Percentiles rank a stretch among this genome's conserved stretches.
Evolutionary conservation across 2,113 vertebrate genomes (phyloP).

Genomic region (Pimephales promelas): DNA sequence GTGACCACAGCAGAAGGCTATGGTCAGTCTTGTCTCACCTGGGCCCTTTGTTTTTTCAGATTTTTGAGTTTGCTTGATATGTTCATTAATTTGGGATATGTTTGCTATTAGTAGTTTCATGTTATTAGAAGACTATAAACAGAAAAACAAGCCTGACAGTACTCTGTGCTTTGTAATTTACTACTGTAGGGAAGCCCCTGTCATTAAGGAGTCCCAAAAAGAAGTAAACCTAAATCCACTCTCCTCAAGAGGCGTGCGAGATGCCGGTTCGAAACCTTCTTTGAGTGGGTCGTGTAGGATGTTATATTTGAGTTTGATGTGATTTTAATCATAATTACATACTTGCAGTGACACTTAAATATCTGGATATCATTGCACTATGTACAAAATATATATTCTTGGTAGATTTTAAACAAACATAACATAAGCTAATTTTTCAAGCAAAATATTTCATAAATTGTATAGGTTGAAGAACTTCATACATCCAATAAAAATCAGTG

Average conservation of each 20-base stretch:
- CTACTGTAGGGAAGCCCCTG: constrained; percentile 10
- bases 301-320: neutral
- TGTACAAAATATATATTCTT: neutral
- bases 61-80: neutral
- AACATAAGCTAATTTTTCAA: neutral
- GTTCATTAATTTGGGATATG: neutral
- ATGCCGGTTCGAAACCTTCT: too few species aligned
- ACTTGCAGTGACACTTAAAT: neutral
- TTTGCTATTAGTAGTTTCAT: constrained; percentile 16
- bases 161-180: constrained; percentile 32
- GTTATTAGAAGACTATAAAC: constrained; percentile 28
- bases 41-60: neutral
- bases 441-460: neutral
- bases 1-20: neutral
- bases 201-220: constrained; percentile 11
- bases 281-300: too few species aligned
- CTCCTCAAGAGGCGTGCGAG: too few species aligned
- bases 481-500: neutral
- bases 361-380: neutral
- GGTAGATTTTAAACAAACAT: neutral
- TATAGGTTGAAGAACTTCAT: neutral
- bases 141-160: neutral
- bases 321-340: neutral
- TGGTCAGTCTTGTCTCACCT: constrained; percentile 4
- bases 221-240: too few species aligned